Evolutionary conservation across 2,888 invertebrate species (phyloP).

Genomic region (Pomacea canaliculata): DNA sequence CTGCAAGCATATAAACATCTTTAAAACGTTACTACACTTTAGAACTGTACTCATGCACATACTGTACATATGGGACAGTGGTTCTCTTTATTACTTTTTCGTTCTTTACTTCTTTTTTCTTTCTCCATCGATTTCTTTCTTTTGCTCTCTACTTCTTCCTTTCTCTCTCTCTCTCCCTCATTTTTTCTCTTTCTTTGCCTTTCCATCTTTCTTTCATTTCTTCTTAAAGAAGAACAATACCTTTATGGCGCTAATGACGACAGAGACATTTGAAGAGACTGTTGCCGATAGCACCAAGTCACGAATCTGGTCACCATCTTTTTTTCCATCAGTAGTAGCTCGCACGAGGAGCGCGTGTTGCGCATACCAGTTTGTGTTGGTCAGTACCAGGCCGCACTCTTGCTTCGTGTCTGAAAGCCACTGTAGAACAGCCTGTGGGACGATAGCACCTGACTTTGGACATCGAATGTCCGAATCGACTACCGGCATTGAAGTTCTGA

Average conservation of each 20-base stretch:
- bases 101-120: too few relatives aligned
- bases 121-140: too few relatives aligned
- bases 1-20: too few relatives aligned
- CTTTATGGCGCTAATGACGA: slow-evolving; percentile 15
- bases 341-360: slow-evolving; percentile 36
- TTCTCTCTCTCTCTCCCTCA: too few relatives aligned
- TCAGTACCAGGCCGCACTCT: slow-evolving; percentile 38
- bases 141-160: too few relatives aligned
- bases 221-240: too few relatives aligned
- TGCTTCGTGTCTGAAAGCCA: slow-evolving; percentile 14
- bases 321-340: slow-evolving; percentile 44
- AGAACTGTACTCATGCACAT: too few relatives aligned
- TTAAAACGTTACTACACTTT: too few relatives aligned
- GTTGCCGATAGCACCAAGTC: slow-evolving; percentile 23
- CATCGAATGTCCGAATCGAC: slow-evolving; percentile 26
- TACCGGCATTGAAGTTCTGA: slow-evolving; percentile 18
- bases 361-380: slow-evolving; percentile 39
- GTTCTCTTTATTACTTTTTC: too few relatives aligned
- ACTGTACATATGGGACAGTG: too few relatives aligned
- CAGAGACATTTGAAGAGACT: slow-evolving; percentile 13
- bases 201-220: too few relatives aligned
- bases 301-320: slow-evolving; percentile 41
- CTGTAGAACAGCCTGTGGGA: slow-evolving; percentile 36
- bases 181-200: too few relatives aligned
- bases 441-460: slow-evolving; percentile 20